Evolutionary conservation across 2,888 invertebrate genomes (phyloP).

Genomic region (Cryptophagus acutangulus): DNA sequence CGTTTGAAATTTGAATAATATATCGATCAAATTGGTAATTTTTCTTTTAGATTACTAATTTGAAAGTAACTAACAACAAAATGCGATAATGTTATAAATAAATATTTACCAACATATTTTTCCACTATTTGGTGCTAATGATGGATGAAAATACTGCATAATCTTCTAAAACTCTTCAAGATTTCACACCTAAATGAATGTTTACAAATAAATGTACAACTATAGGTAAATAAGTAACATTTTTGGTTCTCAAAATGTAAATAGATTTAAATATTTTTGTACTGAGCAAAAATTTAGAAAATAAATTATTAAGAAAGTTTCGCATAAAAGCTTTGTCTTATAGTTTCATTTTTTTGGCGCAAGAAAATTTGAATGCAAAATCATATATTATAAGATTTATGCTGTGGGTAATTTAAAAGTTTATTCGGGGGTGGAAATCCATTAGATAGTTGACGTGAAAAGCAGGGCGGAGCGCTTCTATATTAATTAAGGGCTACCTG

Average conservation of each 20-base stretch:
- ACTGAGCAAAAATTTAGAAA: too few species aligned
- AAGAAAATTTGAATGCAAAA: too few species aligned
- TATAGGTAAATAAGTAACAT: not conserved
- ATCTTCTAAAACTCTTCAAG: slow-evolving; percentile 1
- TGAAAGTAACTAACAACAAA: slow-evolving; percentile 5
- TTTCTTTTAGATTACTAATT: too few species aligned
- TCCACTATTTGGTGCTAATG: slow-evolving; percentile 4
- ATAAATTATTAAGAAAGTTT: too few species aligned
- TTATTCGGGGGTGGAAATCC: slow-evolving; percentile 45
- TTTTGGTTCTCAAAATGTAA: too few species aligned
- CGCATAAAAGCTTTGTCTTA: too few species aligned
- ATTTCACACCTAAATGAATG: slow-evolving; percentile 10
- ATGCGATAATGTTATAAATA: not conserved
- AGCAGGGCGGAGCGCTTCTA: slow-evolving; percentile 46
- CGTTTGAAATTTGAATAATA: too few species aligned
- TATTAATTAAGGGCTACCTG: slow-evolving; percentile 49
- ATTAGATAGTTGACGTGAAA: slow-evolving; percentile 46
- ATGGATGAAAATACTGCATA: slow-evolving; percentile 7
- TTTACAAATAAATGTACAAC: slow-evolving; percentile 10
- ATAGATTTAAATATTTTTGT: too few species aligned
- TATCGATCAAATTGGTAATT: too few species aligned
- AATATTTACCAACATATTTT: slow-evolving; percentile 5
- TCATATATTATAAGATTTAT: slow-evolving; percentile 44
- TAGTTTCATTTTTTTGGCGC: too few species aligned
- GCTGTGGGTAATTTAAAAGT: slow-evolving; percentile 43